A percentile compares a stretch with the other conserved stretches of the same genome.
phyloP scores from a whole-genome alignment of 1,140 invertebrate genomes.

The Spodoptera frugiperda region DNA sequence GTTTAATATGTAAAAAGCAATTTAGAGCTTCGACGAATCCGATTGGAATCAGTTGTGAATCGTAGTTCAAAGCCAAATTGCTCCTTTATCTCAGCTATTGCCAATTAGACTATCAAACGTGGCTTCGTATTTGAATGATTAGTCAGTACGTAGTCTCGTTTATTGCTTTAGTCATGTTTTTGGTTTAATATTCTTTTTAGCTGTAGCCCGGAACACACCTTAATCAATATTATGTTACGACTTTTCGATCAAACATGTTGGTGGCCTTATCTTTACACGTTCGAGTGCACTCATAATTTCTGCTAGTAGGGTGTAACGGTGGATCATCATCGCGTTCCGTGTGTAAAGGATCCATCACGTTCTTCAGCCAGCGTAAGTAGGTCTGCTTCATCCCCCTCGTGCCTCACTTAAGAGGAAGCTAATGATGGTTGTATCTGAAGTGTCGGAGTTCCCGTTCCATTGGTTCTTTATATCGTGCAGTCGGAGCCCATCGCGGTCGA shows the following conservation, averaged over 20 bases:
- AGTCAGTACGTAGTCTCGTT: constrained; percentile 21
- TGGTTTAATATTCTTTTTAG: background rate
- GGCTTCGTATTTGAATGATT: constrained; percentile 28
- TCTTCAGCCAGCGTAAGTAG: constrained; percentile 57
- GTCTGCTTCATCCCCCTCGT: constrained; percentile 51
- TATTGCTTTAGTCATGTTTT: constrained; percentile 11
- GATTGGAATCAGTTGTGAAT: constrained; percentile 16
- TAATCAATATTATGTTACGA: constrained; percentile 21
- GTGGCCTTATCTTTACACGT: constrained; percentile 66
- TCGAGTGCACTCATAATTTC: constrained; percentile 72
- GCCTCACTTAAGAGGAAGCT: constrained; percentile 47
- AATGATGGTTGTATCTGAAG: constrained; percentile 65
- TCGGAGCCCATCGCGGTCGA: constrained; percentile 76
- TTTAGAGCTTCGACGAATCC: constrained; percentile 11
- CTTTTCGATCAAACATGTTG: constrained; percentile 49
- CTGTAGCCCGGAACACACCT: background rate
- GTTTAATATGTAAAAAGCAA: constrained; percentile 39
- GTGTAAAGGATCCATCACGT: constrained; percentile 65
- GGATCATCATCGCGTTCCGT: constrained; percentile 62
- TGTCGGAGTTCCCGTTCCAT: constrained; percentile 64
- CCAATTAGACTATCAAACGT: constrained; percentile 33
- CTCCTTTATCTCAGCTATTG: constrained; percentile 43
- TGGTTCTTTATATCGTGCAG: constrained; percentile 76
- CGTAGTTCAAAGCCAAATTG: constrained; percentile 34
- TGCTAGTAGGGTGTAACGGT: constrained; percentile 62